These are phyloP conservation scores for Abrostola tripartita DNA, from an alignment of 2,888 invertebrate genomes.

Conservation along the genomic window DNA sequence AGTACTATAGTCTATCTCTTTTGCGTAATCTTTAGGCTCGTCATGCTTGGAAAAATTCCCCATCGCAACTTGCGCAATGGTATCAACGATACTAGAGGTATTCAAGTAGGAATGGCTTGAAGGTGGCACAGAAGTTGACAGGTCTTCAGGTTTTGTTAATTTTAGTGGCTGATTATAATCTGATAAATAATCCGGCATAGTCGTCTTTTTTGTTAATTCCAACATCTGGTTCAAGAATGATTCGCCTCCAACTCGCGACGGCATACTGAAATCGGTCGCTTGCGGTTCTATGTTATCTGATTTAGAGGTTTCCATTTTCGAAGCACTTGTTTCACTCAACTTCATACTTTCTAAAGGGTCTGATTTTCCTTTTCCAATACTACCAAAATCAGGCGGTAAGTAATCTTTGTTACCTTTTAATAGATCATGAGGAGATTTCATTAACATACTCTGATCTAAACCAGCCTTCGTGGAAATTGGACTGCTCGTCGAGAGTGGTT, in stretches of 20 bases:
- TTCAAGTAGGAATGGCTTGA: slow-evolving; percentile 83
- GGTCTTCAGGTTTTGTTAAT: slow-evolving; percentile 88
- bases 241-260: slow-evolving; percentile 81
- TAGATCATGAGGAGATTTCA: slow-evolving; percentile 84
- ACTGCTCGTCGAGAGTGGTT: slow-evolving; percentile 89
- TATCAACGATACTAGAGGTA: slow-evolving; percentile 78
- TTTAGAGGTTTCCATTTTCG: slow-evolving; percentile 86
- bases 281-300: slow-evolving; percentile 73
- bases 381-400: slow-evolving; percentile 87
- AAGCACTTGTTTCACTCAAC: slow-evolving; percentile 78
- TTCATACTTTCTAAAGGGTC: slow-evolving; percentile 82
- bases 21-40: slow-evolving; percentile 79
- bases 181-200: slow-evolving; percentile 83
- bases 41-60: slow-evolving; percentile 81
- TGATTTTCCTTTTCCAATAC: slow-evolving; percentile 84
- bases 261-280: slow-evolving; percentile 84
- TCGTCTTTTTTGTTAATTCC: slow-evolving; percentile 86
- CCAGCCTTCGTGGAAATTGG: slow-evolving; percentile 84
- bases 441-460: slow-evolving; percentile 79
- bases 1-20: slow-evolving; percentile 79
- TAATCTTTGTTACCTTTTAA: slow-evolving; percentile 83
- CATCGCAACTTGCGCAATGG: slow-evolving; percentile 82
- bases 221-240: slow-evolving; percentile 87
- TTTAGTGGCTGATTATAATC: slow-evolving; percentile 88
- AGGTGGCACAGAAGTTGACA: slow-evolving; percentile 80